These are phyloP conservation scores for Heterocephalus glaber DNA, from an alignment of 2,113 vertebrate genomes.

Conservation along the genomic window DNA sequence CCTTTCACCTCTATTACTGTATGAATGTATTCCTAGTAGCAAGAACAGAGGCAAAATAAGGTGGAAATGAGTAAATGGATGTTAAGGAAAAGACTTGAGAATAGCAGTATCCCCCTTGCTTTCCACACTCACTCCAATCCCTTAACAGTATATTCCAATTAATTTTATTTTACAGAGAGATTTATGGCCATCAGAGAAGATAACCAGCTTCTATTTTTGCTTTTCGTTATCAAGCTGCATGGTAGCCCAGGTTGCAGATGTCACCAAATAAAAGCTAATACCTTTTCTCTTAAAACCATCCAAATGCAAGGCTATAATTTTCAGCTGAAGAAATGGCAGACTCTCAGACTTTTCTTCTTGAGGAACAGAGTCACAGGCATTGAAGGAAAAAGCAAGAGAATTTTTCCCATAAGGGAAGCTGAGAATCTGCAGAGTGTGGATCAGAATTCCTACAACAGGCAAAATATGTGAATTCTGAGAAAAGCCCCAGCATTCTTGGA, in stretches of 20 bases:
- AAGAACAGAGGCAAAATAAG: constrained; percentile 82
- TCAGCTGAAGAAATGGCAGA: constrained; percentile 20
- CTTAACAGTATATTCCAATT: constrained; percentile 48
- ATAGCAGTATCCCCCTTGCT: background rate
- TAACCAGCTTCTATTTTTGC: constrained; percentile 51
- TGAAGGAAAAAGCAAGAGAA: constrained; percentile 65
- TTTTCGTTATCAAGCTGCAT: constrained; percentile 25
- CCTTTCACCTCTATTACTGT: constrained; percentile 91
- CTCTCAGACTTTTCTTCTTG: constrained; percentile 32
- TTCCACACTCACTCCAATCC: background rate
- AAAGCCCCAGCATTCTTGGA: constrained; percentile 31
- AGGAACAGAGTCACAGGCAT: constrained; percentile 15
- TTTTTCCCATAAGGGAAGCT: constrained; percentile 70
- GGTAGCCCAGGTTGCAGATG: background rate
- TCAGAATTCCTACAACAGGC: constrained; percentile 63
- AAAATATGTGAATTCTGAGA: constrained; percentile 58
- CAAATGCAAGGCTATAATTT: constrained; percentile 47
- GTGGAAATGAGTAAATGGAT: constrained; percentile 62
- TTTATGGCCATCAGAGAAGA: background rate
- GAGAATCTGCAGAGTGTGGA: constrained; percentile 70
- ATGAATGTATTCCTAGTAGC: constrained; percentile 85
- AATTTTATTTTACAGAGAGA: constrained; percentile 61
- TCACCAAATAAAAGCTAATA: constrained; percentile 53
- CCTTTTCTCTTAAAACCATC: constrained; percentile 58
- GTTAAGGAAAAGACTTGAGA: constrained; percentile 66